Percentiles rank a stretch among this genome's conserved stretches.
Evolutionary conservation across 2,888 invertebrate species (phyloP).

Genomic region (Craniophora ligustri): DNA sequence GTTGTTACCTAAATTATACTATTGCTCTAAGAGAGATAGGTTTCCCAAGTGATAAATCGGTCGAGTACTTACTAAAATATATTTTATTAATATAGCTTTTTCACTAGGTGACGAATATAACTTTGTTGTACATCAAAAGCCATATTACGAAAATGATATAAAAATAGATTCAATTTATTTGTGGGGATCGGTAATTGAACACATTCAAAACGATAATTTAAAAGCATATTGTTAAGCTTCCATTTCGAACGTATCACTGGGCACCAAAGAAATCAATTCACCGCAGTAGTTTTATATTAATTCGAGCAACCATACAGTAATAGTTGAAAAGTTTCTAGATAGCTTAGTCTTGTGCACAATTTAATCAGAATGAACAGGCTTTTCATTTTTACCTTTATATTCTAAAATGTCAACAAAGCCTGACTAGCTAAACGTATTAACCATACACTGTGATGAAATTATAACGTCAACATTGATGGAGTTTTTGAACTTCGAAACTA

Average conservation of each 20-base stretch:
- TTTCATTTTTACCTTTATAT: constrained; percentile 71
- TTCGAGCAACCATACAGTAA: constrained; percentile 53
- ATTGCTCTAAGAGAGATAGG: constrained; percentile 64
- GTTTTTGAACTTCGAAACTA: constrained; percentile 59
- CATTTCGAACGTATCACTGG: neutral
- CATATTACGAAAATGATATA: too few species aligned
- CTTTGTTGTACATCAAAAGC: too few species aligned
- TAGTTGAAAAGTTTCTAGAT: constrained; percentile 74
- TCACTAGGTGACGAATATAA: constrained; percentile 12
- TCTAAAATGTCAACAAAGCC: constrained; percentile 64
- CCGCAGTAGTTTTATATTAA: constrained; percentile 47
- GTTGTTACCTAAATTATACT: too few species aligned
- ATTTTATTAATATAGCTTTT: constrained; percentile 20
- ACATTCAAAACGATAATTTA: too few species aligned
- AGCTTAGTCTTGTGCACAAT: constrained; percentile 68
- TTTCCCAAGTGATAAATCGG: constrained; percentile 61
- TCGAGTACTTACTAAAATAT: constrained; percentile 18
- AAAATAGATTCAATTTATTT: neutral
- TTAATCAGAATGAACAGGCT: constrained; percentile 67
- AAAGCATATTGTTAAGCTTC: neutral
- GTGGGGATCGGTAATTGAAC: too few species aligned
- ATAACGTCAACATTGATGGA: constrained; percentile 56
- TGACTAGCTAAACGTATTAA: constrained; percentile 59
- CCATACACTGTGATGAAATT: constrained; percentile 62
- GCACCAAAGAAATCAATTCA: constrained; percentile 15